Base-by-base conservation (phyloP, 2,797 vertebrate genomes). In the Sardinella longiceps region DNA sequence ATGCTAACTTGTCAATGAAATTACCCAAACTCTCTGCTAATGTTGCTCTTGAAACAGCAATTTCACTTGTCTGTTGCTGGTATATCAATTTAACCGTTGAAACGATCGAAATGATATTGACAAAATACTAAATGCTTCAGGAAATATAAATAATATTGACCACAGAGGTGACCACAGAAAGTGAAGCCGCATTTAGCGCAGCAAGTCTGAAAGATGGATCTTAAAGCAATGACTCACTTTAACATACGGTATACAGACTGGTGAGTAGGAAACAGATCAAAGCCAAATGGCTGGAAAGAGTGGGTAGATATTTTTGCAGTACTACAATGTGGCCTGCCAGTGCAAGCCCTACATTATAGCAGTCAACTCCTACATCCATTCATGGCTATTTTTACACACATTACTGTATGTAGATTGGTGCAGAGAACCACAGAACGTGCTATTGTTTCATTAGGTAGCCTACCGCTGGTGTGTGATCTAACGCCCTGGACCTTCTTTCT, bases 81-180 rank as follows among this genome's bases (percentile, higher is more conserved):
- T 25, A 28, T 63, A 9, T 25, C 1, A 28, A 6, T 63, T 0
- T 18, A 70, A 70, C 3, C 12, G 28, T 33, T 37, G 9, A 10
- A 25, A n/a, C 25, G 25, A 10, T 28, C 10, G 23, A 25, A 28
- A 30, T 28, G 25, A 63, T 37, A 70, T 33, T 15, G 28, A 15
- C 11, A 70, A 63, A 63, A 63, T 30, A 25, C 2, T 63, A 11
- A 70, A 30, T 33, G 15, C 2, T 3, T 15, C 12, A 70, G 15
- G 14, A 70, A 53, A 53, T 20, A 18, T 53, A 20, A 33, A 25
- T 70, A 70, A 70, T 70, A 70, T 33, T 70, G 66, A 70, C 66
- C 66, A 70, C 66, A 70, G 66, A 70, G n/a, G 33, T 70, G 66
- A 70, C 66, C 66, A 70, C 66, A 70, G 51, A 70, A 70, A 70